phyloP scores from a whole-genome alignment of 2,888 invertebrate genomes.

The Dugesia japonica region DNA sequence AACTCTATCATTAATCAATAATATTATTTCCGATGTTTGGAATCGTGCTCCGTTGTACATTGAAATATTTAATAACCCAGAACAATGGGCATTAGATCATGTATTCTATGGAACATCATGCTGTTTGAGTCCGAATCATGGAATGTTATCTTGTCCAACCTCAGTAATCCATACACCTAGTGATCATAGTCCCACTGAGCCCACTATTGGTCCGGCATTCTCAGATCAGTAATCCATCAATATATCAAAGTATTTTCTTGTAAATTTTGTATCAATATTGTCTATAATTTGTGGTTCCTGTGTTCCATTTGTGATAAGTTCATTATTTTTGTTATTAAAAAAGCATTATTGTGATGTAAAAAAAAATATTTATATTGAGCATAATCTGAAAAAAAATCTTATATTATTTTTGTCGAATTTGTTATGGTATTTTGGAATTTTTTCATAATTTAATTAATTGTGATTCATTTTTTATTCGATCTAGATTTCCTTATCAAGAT shows the following conservation, averaged over 20 bases:
- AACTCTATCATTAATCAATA: slow-evolving; percentile 68
- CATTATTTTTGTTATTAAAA: slow-evolving; percentile 3
- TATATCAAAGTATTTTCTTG: slow-evolving; percentile 17
- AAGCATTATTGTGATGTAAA: background rate
- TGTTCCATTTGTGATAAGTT: slow-evolving; percentile 9
- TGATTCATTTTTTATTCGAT: slow-evolving; percentile 16
- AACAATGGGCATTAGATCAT: slow-evolving; percentile 15
- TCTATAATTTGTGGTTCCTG: background rate
- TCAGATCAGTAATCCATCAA: background rate
- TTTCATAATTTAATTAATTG: background rate
- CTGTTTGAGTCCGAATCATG: background rate
- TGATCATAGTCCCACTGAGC: slow-evolving; percentile 15
- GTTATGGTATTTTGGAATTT: slow-evolving; percentile 10
- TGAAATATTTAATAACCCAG: background rate
- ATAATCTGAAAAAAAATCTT: background rate
- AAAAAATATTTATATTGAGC: background rate
- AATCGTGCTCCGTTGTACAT: slow-evolving; percentile 3
- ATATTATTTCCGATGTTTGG: background rate
- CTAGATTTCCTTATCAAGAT: background rate
- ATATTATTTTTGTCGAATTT: background rate
- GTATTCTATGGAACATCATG: background rate
- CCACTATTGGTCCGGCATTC: background rate
- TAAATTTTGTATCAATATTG: slow-evolving; percentile 20
- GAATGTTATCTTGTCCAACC: slow-evolving; percentile 12
- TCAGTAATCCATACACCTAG: background rate